These are phyloP conservation scores for Tapirus terrestris DNA, from an alignment of 2,113 vertebrate genomes.

Conservation along the genomic window DNA sequence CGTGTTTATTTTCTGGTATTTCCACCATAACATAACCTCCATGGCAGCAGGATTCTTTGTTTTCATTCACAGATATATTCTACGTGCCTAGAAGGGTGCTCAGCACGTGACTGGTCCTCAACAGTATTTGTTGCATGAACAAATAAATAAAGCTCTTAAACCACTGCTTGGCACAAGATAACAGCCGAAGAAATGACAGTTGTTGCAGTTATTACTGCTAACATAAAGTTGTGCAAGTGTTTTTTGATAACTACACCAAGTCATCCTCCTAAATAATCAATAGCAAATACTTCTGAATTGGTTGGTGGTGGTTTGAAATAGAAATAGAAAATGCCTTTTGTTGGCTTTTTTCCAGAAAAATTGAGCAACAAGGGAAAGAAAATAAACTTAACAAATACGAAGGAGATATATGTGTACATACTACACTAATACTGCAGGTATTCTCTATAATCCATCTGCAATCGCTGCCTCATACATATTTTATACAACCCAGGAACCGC, in stretches of 20 bases:
- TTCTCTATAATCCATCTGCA: background rate
- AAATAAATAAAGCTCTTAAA: slow-evolving; percentile 35
- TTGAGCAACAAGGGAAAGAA: background rate
- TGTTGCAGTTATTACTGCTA: slow-evolving; percentile 5
- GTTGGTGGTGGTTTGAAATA: background rate
- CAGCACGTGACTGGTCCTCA: background rate
- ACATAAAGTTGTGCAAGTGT: background rate
- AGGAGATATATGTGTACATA: background rate
- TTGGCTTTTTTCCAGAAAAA: background rate
- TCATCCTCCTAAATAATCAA: slow-evolving; percentile 24
- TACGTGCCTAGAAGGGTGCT: background rate
- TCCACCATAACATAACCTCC: background rate
- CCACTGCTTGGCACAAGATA: background rate
- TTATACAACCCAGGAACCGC: background rate
- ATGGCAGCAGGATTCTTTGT: background rate
- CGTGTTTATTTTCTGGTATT: background rate
- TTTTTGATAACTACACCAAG: slow-evolving; percentile 24
- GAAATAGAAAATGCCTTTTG: background rate
- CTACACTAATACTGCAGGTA: background rate
- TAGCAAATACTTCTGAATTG: slow-evolving; percentile 35
- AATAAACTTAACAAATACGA: slow-evolving; percentile 23
- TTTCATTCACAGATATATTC: slow-evolving; percentile 19
- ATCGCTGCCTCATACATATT: background rate
- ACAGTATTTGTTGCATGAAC: background rate
- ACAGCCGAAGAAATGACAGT: background rate